Evolutionary conservation across 2,888 invertebrate species (phyloP).

Genomic region (Achlya flavicornis): DNA sequence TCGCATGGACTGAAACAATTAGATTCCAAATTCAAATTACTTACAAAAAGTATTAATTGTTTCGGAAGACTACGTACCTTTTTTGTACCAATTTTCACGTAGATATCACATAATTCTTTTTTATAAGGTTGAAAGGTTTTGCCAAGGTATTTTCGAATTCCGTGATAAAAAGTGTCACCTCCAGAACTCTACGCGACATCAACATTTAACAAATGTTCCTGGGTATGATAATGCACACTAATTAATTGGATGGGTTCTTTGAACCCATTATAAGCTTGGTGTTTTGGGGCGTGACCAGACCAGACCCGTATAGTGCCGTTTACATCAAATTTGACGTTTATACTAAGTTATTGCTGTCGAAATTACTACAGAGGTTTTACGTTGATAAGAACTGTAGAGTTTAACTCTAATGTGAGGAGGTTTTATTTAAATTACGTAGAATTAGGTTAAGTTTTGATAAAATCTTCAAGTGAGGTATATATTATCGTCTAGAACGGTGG

Average conservation of each 20-base stretch:
- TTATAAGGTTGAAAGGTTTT: background rate
- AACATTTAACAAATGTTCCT: conserved; percentile 38
- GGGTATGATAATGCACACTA: conserved; percentile 44
- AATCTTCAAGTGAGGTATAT: too few relatives aligned
- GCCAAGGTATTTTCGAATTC: too few relatives aligned
- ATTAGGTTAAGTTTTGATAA: too few relatives aligned
- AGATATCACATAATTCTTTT: background rate
- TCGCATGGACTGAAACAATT: too few relatives aligned
- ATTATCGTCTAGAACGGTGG: too few relatives aligned
- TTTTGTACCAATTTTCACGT: too few relatives aligned
- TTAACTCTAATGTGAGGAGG: too few relatives aligned
- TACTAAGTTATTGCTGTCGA: background rate
- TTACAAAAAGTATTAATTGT: too few relatives aligned
- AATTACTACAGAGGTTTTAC: background rate
- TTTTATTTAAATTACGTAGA: background rate
- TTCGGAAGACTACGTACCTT: too few relatives aligned
- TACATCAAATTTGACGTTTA: conserved; percentile 10
- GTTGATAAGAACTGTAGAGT: background rate
- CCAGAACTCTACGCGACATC: conserved; percentile 21
- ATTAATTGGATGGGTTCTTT: conserved; percentile 63
- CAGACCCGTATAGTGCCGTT: conserved; percentile 10
- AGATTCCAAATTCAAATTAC: too few relatives aligned
- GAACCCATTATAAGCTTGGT: conserved; percentile 29
- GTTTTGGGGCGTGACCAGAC: conserved; percentile 22
- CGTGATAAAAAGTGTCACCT: conserved; percentile 32